Evolutionary conservation across 2,797 vertebrate species (phyloP), one percentile per base, ranked within the genome.

Genomic region (Fistularia commersonii): DNA sequence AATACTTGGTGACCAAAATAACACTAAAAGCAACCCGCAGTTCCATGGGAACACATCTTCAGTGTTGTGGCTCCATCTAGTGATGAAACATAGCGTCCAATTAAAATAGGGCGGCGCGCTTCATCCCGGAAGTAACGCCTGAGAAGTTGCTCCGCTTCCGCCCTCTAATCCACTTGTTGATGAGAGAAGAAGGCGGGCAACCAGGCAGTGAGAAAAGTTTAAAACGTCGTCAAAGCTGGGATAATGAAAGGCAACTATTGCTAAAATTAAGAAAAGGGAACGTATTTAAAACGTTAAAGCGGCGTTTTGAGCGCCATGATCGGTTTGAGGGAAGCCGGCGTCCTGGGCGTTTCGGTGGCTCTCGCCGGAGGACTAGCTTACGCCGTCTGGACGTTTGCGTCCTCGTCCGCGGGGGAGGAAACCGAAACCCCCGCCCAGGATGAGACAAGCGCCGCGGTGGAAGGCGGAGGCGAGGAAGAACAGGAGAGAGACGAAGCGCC

Each of bases 81-180:
- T 1, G 78, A 64, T 4, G 5, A 11, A 0, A 5, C 1, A 0
- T 1, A 2, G 0, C 0, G 8, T 32, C 45, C 66, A 45, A 81
- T 65, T n/a, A 58, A 64, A 67, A n/a, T n/a, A n/a, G n/a, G n/a
- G n/a, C 41, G 71, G 42, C 3, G 14, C 5, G 12, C 8, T 32
- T 50, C 14, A 47, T 43, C 11, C 72, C 83, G 86, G 82, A 87
- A 85, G 45, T 58, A 12, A 23, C 38, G 54, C 34, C 8, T 1
- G 3, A 41, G 44, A 48, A 61, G 64, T 72, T 72, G 36, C 40
- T 39, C 33, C 40, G 45, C 77, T 84, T 88, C 84, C 86, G 82
- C 69, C 45, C 38, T 50, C 8, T 82, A 72, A 86, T 84, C 86
- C 81, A 88, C 88, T 87, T 89, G 87, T 90, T 85, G 87, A 79